Percentiles rank a stretch among this genome's conserved stretches.
These are phyloP conservation scores for Selene dorsalis DNA, from an alignment of 2,797 vertebrate species.

Conservation along the genomic window DNA sequence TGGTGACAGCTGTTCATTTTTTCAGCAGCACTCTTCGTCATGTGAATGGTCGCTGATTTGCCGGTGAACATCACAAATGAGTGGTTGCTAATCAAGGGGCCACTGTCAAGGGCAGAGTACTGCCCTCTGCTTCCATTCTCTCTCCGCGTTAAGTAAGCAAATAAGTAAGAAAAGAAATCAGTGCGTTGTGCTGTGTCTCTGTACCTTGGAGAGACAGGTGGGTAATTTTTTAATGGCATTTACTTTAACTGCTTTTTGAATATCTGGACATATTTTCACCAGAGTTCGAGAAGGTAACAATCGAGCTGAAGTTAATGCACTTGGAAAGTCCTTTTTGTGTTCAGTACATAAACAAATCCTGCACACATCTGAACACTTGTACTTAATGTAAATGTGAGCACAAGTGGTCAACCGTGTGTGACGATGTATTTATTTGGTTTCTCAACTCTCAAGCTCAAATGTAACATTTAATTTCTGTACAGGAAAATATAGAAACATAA, in stretches of 20 bases:
- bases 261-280: not conserved
- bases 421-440: too few species aligned
- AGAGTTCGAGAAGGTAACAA: not conserved
- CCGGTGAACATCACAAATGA: slow-evolving; percentile 97
- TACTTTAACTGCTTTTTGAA: not conserved
- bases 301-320: not conserved
- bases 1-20: slow-evolving; percentile 99
- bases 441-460: too few species aligned
- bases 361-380: not conserved
- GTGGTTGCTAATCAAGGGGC: slow-evolving; percentile 94
- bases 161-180: slow-evolving; percentile 55
- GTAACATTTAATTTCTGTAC: too few species aligned
- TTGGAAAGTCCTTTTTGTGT: too few species aligned
- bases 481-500: too few species aligned
- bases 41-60: slow-evolving; percentile 96
- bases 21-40: slow-evolving; percentile 90
- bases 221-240: slow-evolving; percentile 1
- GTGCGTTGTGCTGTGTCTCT: slow-evolving; percentile 10
- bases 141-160: slow-evolving; percentile 55
- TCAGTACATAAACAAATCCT: not conserved
- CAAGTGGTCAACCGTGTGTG: too few species aligned
- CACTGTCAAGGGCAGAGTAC: slow-evolving; percentile 84
- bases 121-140: slow-evolving; percentile 75
- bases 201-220: not conserved
- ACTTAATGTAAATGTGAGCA: not conserved